Conservation (phyloP, 92 coral and sea anemone species). For the Galaxea fascicularis region DNA sequence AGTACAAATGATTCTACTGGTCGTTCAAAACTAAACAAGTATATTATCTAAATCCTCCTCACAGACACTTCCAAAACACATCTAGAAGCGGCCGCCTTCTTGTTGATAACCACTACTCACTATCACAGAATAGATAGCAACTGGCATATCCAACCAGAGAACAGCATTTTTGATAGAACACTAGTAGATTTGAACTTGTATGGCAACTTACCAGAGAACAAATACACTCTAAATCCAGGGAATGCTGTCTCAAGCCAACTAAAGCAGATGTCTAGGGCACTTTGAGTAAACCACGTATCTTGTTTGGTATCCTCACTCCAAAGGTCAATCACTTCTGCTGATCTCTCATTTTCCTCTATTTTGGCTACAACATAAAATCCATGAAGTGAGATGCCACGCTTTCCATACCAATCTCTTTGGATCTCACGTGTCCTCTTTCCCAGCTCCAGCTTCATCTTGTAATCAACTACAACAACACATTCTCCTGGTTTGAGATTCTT, state of each 20-base stretch:
- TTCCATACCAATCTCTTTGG: slow-evolving; percentile 48
- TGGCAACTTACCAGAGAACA: slow-evolving; percentile 20
- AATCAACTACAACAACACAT: slow-evolving; percentile 31
- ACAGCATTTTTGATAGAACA: neutral
- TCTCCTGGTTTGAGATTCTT: slow-evolving; percentile 41
- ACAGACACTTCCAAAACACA: too few species aligned
- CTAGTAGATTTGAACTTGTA: neutral
- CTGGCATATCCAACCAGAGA: too few species aligned
- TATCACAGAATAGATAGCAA: too few species aligned
- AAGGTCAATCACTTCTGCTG: slow-evolving; percentile 2
- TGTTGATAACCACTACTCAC: too few species aligned
- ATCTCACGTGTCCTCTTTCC: slow-evolving; percentile 21
- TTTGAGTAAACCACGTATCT: slow-evolving; percentile 32
- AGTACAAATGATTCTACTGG: too few species aligned
- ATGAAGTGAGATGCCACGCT: slow-evolving; percentile 23
- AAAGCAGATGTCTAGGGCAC: slow-evolving; percentile 32
- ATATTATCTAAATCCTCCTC: too few species aligned
- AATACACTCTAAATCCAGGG: slow-evolving; percentile 28
- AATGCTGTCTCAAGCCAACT: slow-evolving; percentile 31
- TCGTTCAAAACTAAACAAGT: too few species aligned
- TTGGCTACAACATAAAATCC: slow-evolving; percentile 8
- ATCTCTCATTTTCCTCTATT: neutral
- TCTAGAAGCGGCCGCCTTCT: too few species aligned
- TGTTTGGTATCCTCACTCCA: slow-evolving; percentile 48
- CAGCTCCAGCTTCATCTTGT: slow-evolving; percentile 55